phyloP scores from a whole-genome alignment of 2,888 invertebrate species.

The Abrostola triplasia region DNA sequence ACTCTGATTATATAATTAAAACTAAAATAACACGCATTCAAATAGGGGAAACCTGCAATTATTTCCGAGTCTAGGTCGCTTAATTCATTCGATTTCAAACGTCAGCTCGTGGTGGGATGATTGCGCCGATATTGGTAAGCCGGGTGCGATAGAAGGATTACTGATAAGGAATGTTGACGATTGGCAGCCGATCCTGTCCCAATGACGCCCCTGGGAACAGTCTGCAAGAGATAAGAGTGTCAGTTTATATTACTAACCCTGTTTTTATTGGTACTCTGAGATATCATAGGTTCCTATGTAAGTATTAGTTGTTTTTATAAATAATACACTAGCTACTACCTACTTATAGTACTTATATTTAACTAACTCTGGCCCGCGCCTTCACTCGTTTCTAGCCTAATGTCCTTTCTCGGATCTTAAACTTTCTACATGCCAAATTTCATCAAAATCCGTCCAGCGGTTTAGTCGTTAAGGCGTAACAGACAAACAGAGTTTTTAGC shows the following conservation, averaged over 20 bases:
- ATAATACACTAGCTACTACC: neutral
- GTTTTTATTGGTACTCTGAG: neutral
- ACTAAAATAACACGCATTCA: neutral
- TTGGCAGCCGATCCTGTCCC: constrained; percentile 13
- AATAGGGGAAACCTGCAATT: neutral
- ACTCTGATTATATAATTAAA: neutral
- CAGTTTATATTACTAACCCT: neutral
- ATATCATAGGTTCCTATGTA: neutral
- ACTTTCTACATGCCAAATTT: too few species aligned
- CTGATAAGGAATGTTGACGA: constrained; percentile 21
- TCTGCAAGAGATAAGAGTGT: constrained; percentile 6
- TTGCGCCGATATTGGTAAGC: constrained; percentile 27
- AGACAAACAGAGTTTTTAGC: too few species aligned
- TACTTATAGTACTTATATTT: too few species aligned
- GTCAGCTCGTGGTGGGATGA: constrained; percentile 13
- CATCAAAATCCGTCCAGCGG: too few species aligned
- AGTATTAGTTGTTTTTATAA: neutral
- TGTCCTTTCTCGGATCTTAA: too few species aligned
- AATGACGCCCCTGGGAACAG: constrained; percentile 2
- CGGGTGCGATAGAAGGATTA: constrained; percentile 24
- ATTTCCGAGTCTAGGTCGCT: neutral
- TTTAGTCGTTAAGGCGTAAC: too few species aligned
- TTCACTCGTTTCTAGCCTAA: too few species aligned
- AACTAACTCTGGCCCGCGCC: too few species aligned
- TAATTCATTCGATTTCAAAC: constrained; percentile 12